Evolutionary conservation across 1,140 invertebrate species (phyloP).

Genomic region (Diachasmimorpha longicaudata): DNA sequence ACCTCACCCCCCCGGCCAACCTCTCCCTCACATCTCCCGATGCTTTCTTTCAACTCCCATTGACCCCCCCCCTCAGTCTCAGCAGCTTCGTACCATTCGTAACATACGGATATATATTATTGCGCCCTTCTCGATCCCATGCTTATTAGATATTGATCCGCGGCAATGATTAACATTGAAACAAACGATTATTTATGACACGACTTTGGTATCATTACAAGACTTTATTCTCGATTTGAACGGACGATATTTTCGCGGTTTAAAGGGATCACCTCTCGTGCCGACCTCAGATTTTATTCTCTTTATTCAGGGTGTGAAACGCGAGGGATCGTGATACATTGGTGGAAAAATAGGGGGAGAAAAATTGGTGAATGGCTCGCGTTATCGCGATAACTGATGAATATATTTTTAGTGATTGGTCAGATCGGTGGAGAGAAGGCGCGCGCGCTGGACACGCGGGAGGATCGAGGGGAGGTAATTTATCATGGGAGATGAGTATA

Average conservation of each 20-base stretch:
- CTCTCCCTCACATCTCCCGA: neutral
- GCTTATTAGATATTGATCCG: slow-evolving; percentile 59
- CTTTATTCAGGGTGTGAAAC: neutral
- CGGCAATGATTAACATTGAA: slow-evolving; percentile 58
- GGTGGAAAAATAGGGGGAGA: neutral
- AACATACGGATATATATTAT: neutral
- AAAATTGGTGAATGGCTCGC: too few species aligned
- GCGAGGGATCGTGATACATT: neutral
- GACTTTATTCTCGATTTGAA: neutral
- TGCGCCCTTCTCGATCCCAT: slow-evolving; percentile 46
- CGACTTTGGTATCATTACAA: slow-evolving; percentile 23
- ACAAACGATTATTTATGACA: slow-evolving; percentile 61
- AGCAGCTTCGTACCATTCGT: neutral
- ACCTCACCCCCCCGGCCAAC: slow-evolving; percentile 25
- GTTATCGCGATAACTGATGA: too few species aligned
- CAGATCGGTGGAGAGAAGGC: too few species aligned
- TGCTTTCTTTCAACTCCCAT: neutral
- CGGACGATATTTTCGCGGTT: neutral
- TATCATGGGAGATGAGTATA: too few species aligned
- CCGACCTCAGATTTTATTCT: neutral
- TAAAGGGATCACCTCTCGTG: neutral
- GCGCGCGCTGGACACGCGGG: too few species aligned
- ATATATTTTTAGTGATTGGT: too few species aligned
- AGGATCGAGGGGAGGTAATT: too few species aligned
- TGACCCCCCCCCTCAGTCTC: neutral